These are phyloP conservation scores for Hippocampus abdominalis DNA, from an alignment of 2,113 vertebrate genomes.

Conservation along the genomic window DNA sequence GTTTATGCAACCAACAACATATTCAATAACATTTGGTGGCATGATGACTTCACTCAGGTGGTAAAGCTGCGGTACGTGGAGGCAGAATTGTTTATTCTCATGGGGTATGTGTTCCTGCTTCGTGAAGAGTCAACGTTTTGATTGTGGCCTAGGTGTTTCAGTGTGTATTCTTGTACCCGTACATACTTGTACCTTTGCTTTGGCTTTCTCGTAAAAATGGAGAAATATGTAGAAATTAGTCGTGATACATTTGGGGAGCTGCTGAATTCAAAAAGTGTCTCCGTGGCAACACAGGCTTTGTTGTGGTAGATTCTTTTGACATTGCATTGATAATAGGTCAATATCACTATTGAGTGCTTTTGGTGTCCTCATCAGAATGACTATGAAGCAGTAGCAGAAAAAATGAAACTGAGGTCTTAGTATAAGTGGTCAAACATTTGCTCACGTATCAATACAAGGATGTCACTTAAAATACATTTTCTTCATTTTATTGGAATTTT, in stretches of 20 bases:
- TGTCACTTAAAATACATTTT: background rate
- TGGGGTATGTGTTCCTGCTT: conserved; percentile 27
- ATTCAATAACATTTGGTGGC: background rate
- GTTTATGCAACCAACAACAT: background rate
- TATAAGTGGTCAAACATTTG: background rate
- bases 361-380: background rate
- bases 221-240: background rate
- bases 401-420: background rate
- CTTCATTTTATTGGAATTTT: background rate
- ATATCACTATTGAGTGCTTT: background rate
- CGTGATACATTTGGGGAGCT: conserved; percentile 15
- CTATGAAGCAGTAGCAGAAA: background rate
- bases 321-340: background rate
- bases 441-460: background rate
- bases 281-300: background rate
- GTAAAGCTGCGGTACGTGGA: conserved; percentile 3
- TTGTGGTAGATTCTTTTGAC: background rate
- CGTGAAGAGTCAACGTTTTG: conserved; percentile 45
- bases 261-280: conserved; percentile 15
- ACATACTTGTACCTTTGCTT: background rate
- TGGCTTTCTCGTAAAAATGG: background rate
- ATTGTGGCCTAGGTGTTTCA: conserved; percentile 59
- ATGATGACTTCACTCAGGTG: background rate
- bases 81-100: conserved; percentile 25
- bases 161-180: conserved; percentile 43